phyloP scores from a whole-genome alignment of 2,797 vertebrate species.

The Coccyzus lansbergi region DNA sequence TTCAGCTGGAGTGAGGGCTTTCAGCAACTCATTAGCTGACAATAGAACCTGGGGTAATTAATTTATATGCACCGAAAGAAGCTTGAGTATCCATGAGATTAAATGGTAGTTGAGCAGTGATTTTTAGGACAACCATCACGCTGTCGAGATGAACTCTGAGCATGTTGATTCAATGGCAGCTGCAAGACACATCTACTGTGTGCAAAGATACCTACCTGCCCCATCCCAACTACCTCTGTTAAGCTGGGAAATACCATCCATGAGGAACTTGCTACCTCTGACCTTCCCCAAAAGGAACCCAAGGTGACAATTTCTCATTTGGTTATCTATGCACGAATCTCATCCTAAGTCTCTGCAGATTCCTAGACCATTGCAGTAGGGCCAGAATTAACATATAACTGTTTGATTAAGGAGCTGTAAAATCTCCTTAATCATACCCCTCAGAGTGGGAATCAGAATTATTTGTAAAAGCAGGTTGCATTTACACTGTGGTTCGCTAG shows the following conservation, averaged over 20 bases:
- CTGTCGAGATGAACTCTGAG: not conserved
- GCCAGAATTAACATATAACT: not conserved
- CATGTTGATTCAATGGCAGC: accelerated
- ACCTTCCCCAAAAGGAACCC: not conserved
- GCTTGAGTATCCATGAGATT: not conserved
- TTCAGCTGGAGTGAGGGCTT: not conserved
- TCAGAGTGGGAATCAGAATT: not conserved
- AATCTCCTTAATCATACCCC: not conserved
- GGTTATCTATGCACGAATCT: not conserved
- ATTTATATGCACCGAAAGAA: not conserved
- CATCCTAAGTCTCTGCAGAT: not conserved
- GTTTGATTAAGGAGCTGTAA: not conserved
- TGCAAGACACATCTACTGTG: not conserved
- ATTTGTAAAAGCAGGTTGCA: not conserved
- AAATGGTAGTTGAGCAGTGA: not conserved
- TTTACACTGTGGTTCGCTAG: not conserved
- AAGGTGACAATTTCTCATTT: not conserved
- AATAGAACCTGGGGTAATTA: not conserved
- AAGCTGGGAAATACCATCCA: not conserved
- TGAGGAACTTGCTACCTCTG: not conserved
- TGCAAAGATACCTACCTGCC: not conserved
- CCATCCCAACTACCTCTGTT: not conserved
- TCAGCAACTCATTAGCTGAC: not conserved
- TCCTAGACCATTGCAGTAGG: not conserved
- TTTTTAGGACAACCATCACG: not conserved